These are phyloP conservation scores for Drosophila dunni DNA, from an alignment of 1,140 invertebrate species.

Conservation along the genomic window DNA sequence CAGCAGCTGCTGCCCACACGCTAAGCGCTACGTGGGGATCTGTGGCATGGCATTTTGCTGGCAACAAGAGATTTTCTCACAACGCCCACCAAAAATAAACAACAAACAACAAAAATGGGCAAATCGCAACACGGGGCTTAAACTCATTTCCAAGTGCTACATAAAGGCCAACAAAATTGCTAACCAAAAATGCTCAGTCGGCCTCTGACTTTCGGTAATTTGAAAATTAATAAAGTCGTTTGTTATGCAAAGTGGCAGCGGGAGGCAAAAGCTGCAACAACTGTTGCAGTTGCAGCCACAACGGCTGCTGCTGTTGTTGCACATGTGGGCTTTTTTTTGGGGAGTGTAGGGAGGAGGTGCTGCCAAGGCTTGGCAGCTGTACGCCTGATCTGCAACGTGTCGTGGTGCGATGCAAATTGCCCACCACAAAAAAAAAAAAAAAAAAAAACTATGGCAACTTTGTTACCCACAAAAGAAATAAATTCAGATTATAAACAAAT, in stretches of 20 bases:
- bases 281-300: constrained; percentile 13
- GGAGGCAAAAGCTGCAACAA: constrained; percentile 51
- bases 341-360: constrained; percentile 27
- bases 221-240: constrained; percentile 84
- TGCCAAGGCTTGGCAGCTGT: constrained; percentile 39
- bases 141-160: constrained; percentile 70
- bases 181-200: constrained; percentile 67
- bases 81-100: constrained; percentile 61
- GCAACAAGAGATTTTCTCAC: constrained; percentile 68
- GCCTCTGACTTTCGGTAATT: constrained; percentile 83
- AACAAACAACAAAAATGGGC: constrained; percentile 20
- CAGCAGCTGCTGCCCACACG: constrained; percentile 63
- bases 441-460: constrained; percentile 19
- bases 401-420: constrained; percentile 33
- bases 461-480: constrained; percentile 29
- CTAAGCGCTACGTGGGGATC: constrained; percentile 14
- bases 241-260: constrained; percentile 81
- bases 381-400: constrained; percentile 34
- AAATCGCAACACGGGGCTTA: constrained; percentile 40
- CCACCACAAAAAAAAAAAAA: constrained; percentile 4
- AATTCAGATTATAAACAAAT: constrained; percentile 21
- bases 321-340: constrained; percentile 31
- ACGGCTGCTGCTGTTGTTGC: constrained; percentile 14
- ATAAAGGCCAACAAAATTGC: constrained; percentile 74
- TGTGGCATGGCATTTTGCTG: constrained; percentile 53